Base-by-base conservation (phyloP, 2,797 vertebrate genomes). In the Decapterus maruadsi region DNA sequence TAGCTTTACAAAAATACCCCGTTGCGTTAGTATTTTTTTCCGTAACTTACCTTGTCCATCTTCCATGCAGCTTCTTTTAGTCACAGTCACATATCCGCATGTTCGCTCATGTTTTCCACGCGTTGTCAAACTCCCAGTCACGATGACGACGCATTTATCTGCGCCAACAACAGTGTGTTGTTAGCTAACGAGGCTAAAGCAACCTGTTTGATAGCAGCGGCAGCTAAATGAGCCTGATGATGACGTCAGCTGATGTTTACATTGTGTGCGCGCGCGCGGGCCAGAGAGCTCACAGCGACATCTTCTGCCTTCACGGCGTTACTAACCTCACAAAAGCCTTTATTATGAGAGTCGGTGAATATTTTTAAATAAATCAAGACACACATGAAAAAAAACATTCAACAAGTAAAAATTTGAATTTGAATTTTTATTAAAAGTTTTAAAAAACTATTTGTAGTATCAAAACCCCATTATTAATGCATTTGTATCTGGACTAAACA, bases 11-110 rank as follows among this genome's bases (percentile, higher is more conserved):
- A 36, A 50, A 51, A 56, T n/a, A n/a, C 58, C 43, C 45, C 13
- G 55, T 63, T 8, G 11, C 3, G 5, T 43, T 46, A 29, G 26
- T 26, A 26, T 26, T 34, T 80, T 68, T 22, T 50, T 36, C 8
- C 6, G 8, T 48, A 0, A 17, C 8, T 8, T 86, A 93, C 92
- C 92, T 86, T 81, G 11, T 94, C 89, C 92, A 93, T 93, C 1
- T 66, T 87, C 19, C 13, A 26, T 26, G 26, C 26, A 26, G 16
- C 59, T 50, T 50, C 68, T 56, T 17, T 26, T 70, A 66, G 2
- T 14, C 14, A 38, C 46, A 26, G 76, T 89, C 87, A 84, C 64
- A 74, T 83, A 0, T 66, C 76, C 65, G 29, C 31, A 11, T 61
- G 29, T 60, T 64, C 60, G 20, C 73, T 29, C 20, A 36, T 26